phyloP scores from a whole-genome alignment of 1,140 invertebrate species.

The Propsilocerus akamusi region DNA sequence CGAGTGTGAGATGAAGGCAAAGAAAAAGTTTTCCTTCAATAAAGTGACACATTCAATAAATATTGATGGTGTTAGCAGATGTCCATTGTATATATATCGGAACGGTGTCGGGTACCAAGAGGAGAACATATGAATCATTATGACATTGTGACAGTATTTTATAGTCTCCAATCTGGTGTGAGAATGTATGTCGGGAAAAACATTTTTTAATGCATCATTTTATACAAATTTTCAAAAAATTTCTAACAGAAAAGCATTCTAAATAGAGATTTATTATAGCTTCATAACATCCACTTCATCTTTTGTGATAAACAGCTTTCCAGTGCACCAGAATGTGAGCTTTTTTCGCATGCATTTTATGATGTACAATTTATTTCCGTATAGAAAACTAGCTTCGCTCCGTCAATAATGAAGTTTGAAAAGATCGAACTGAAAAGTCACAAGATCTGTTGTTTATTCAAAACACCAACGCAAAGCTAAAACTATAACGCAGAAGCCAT shows the following conservation, averaged over 20 bases:
- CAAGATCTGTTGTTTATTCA: no score
- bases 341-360: no score
- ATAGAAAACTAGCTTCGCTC: no score
- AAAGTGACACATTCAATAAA: conserved; percentile 3
- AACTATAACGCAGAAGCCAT: no score
- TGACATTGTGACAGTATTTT: not conserved
- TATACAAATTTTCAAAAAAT: not conserved
- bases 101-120: not conserved
- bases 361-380: no score
- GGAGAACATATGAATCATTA: not conserved
- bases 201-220: conserved; percentile 3
- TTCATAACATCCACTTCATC: no score
- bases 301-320: no score
- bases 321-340: no score
- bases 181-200: no score
- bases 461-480: no score
- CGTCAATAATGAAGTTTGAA: no score
- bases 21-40: not conserved
- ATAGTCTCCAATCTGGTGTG: not conserved
- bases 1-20: not conserved
- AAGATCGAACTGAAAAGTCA: no score
- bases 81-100: not conserved
- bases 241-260: not conserved
- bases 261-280: conserved; percentile 2
- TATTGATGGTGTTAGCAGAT: conserved; percentile 4